Conservation (phyloP, 2,888 invertebrate genomes). For the Tanypteryx hageni region DNA sequence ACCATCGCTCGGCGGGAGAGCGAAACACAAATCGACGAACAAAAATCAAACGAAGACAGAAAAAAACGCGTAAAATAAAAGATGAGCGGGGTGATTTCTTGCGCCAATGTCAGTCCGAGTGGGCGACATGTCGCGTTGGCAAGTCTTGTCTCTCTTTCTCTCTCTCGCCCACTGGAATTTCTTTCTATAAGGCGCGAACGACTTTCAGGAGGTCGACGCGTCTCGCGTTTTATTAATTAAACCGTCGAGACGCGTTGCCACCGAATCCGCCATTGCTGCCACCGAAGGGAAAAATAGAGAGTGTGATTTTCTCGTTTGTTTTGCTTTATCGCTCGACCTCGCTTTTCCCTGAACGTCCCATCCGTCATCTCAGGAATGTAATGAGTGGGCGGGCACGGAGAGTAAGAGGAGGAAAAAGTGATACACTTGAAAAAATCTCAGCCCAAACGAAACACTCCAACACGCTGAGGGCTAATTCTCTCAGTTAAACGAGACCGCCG, state of each 20-base stretch:
- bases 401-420: no score
- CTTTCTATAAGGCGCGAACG: not conserved
- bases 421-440: no score
- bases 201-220: not conserved
- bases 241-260: not conserved
- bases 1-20: not conserved
- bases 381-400: no score
- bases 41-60: not conserved
- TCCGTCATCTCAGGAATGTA: no score
- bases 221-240: constrained; percentile 13
- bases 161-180: not conserved
- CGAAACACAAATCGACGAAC: not conserved
- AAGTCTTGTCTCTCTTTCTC: not conserved
- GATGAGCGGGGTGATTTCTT: not conserved
- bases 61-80: not conserved
- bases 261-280: not conserved
- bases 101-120: not conserved
- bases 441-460: no score
- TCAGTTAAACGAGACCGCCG: no score
- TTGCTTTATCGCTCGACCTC: not conserved
- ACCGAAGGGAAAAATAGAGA: no score
- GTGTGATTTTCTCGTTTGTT: not conserved
- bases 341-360: not conserved
- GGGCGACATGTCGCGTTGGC: not conserved
- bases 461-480: no score